These are phyloP conservation scores for Apeira syringaria DNA, from an alignment of 2,888 invertebrate species.

Conservation along the genomic window DNA sequence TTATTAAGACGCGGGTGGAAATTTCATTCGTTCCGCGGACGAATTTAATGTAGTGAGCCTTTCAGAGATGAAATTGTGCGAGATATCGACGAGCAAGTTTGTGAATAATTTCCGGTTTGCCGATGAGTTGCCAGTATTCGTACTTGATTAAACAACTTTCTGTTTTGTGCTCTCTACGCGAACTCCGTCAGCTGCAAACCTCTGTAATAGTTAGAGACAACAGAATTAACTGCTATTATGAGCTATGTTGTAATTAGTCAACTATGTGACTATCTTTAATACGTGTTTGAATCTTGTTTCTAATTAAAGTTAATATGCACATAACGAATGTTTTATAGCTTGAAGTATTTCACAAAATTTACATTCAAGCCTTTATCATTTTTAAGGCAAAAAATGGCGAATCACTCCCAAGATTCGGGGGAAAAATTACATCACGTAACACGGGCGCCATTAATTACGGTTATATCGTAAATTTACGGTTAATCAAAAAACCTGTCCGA, in stretches of 20 bases:
- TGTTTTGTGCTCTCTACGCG: conserved; percentile 26
- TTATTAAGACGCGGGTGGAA: conserved; percentile 67
- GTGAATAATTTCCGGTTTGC: conserved; percentile 39
- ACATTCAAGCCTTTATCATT: conserved; percentile 32
- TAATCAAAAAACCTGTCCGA: conserved; percentile 67
- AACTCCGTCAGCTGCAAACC: conserved; percentile 7
- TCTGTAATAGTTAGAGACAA: conserved; percentile 15
- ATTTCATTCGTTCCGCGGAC: conserved; percentile 64
- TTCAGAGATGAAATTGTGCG: conserved; percentile 57
- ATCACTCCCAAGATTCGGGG: conserved; percentile 44
- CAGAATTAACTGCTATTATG: conserved; percentile 15
- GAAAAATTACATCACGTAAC: conserved; percentile 44
- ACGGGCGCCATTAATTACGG: conserved; percentile 64
- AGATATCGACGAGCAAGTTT: conserved; percentile 44
- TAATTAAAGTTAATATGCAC: neutral
- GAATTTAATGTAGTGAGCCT: conserved; percentile 64
- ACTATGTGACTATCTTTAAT: neutral
- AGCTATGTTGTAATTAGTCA: conserved; percentile 8
- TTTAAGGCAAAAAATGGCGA: conserved; percentile 40
- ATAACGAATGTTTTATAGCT: conserved; percentile 8
- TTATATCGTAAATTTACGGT: conserved; percentile 62
- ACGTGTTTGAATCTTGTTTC: neutral
- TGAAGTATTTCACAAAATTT: conserved; percentile 25
- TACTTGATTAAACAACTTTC: conserved; percentile 42
- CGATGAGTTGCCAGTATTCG: conserved; percentile 39